Evolutionary conservation across 2,888 invertebrate genomes (phyloP), one percentile per base, ranked within the genome.

Genomic region (Xestoiulus laeticollis): DNA sequence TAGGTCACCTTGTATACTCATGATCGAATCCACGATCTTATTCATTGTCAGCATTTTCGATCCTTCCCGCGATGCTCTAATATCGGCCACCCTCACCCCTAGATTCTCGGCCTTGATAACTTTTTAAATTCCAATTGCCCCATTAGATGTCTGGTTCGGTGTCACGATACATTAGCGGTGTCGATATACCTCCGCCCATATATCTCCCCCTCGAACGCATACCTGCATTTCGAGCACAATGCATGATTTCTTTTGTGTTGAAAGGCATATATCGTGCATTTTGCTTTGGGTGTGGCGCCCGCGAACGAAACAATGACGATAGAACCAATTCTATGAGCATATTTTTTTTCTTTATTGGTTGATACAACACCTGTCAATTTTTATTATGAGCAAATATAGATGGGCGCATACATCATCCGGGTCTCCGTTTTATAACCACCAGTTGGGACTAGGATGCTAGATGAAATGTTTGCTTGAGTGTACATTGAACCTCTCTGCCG

Each of bases 161-260:
- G 59, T 59, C 59, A 59, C 59, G 59, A 59, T 59, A 59, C 59
- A 59, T 59, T 59, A 59, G 59, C 59, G 59, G 59, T n/a, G 59
- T 59, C 59, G 59, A 59, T 59, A 59, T 59, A 59, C 59, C 59
- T 59, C 19, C 59, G 59, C 59, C 59, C 59, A 59, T 59, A 59
- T 59, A 19, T 59, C 59, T 59, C 59, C 59, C 59, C 8, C 59
- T 59, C 59, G 59, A 48, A 16, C 48, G 59, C 59, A 59, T 59
- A 59, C 59, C 59, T 59, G 59, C n/a, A n/a, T 59, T 59, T 59
- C 59, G 22, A 59, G n/a, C 59, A 59, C 59, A 59, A 59, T 59
- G 59, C 19, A 59, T 59, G 59, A 19, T 59, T 59, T 59, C 59
- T 59, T 59, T 59, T 59, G 59, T 59, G 59, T 59, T 22, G 59